phyloP scores from a whole-genome alignment of 1,140 invertebrate species.

The Drosophila triauraria region DNA sequence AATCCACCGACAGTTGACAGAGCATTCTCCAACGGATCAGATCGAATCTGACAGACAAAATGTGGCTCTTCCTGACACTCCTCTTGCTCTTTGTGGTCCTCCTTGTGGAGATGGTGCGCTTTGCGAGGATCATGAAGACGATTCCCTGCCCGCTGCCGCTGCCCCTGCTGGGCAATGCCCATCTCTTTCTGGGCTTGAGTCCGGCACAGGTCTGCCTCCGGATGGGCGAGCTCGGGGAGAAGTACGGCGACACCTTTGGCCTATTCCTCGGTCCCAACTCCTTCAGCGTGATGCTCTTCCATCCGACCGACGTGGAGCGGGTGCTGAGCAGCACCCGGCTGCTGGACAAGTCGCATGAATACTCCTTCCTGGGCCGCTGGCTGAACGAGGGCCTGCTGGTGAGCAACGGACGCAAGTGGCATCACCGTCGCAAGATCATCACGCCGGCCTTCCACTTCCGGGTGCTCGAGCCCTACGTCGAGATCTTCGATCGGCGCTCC shows the following conservation, averaged over 20 bases:
- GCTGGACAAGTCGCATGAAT: conserved; percentile 84
- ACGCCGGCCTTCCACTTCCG: conserved; percentile 95
- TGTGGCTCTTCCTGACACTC: conserved; percentile 31
- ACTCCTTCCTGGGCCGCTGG: conserved; percentile 90
- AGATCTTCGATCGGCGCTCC: conserved; percentile 90
- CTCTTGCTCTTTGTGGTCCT: conserved; percentile 23
- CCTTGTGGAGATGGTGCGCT: conserved; percentile 21
- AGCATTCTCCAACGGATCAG: neutral
- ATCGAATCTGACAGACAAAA: neutral
- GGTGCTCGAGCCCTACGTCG: conserved; percentile 91
- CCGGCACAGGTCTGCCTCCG: conserved; percentile 39
- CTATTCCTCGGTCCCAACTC: conserved; percentile 60
- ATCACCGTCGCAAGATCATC: conserved; percentile 90
- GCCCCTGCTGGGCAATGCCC: conserved; percentile 65
- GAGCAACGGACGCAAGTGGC: conserved; percentile 90
- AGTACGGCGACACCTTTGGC: conserved; percentile 55
- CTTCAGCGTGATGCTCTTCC: conserved; percentile 64
- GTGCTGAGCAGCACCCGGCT: conserved; percentile 57
- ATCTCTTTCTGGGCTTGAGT: conserved; percentile 54
- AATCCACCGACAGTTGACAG: conserved; percentile 1
- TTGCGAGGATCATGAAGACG: conserved; percentile 17
- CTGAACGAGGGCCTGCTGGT: conserved; percentile 90
- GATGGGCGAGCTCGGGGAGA: conserved; percentile 44
- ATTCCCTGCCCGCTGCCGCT: conserved; percentile 45
- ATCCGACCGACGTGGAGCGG: conserved; percentile 65